Evolutionary conservation across 2,888 invertebrate genomes (phyloP).

Genomic region (Torymus texanus): DNA sequence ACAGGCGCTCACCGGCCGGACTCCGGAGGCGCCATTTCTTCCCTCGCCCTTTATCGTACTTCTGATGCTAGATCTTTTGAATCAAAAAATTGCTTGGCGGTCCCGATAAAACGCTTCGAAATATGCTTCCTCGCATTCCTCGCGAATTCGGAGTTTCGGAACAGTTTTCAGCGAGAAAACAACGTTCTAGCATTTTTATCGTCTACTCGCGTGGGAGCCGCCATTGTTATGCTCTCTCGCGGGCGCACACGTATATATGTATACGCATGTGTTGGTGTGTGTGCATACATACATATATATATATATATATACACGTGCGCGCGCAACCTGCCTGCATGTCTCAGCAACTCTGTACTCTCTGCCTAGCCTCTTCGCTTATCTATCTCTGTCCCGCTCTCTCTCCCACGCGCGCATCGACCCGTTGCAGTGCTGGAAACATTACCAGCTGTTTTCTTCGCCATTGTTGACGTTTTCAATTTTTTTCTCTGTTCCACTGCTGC

Average conservation of each 20-base stretch:
- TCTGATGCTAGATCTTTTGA: too few relatives aligned
- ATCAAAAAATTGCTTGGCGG: too few relatives aligned
- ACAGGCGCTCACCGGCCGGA: slow-evolving; percentile 74
- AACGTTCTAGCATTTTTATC: slow-evolving; percentile 65
- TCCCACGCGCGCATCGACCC: slow-evolving; percentile 55
- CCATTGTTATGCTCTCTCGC: slow-evolving; percentile 66
- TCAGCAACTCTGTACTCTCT: slow-evolving; percentile 27
- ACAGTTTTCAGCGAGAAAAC: too few relatives aligned
- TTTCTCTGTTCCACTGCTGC: slow-evolving; percentile 52
- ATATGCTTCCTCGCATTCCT: too few relatives aligned
- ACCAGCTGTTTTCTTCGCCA: slow-evolving; percentile 52
- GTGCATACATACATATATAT: background rate
- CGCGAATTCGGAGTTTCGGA: too few relatives aligned
- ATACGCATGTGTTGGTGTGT: slow-evolving; percentile 12
- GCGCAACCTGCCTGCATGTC: slow-evolving; percentile 5
- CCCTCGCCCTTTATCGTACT: too few relatives aligned
- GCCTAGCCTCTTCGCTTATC: slow-evolving; percentile 14
- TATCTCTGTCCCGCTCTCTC: background rate
- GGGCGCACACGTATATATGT: slow-evolving; percentile 1
- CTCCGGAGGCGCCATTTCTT: slow-evolving; percentile 51
- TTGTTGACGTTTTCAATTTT: slow-evolving; percentile 48
- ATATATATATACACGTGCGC: slow-evolving; percentile 9
- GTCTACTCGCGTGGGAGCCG: slow-evolving; percentile 74
- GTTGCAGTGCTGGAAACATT: slow-evolving; percentile 51
- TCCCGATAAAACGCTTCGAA: too few relatives aligned